Percentiles rank a stretch among this genome's conserved stretches.
Evolutionary conservation across 2,113 vertebrate species (phyloP).

Genomic region (Oophaga pumilio): DNA sequence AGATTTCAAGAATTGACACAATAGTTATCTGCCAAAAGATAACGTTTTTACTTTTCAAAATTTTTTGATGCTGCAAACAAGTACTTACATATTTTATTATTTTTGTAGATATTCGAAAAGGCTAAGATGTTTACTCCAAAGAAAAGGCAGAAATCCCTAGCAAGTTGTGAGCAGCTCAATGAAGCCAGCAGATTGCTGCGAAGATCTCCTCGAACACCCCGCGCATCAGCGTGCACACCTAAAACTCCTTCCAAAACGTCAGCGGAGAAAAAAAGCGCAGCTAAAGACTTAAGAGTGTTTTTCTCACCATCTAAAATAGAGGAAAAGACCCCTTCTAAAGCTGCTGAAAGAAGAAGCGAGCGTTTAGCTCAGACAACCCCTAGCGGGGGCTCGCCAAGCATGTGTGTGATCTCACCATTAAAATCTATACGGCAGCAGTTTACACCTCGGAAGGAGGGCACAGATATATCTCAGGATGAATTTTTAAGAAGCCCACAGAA

Average conservation of each 20-base stretch:
- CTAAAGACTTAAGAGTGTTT: conserved; percentile 59
- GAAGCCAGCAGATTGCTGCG: conserved; percentile 47
- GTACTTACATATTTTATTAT: neutral
- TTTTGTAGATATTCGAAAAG: conserved; percentile 60
- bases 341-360: conserved; percentile 57
- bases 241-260: conserved; percentile 56
- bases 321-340: conserved; percentile 66
- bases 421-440: conserved; percentile 58
- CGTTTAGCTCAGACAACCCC: conserved; percentile 58
- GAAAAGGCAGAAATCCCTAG: conserved; percentile 61
- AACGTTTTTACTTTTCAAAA: too few species aligned
- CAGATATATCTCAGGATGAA: neutral
- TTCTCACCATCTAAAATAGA: conserved; percentile 56
- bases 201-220: conserved; percentile 58
- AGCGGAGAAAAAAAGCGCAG: conserved; percentile 58
- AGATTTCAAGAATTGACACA: too few species aligned
- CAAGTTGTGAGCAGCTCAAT: conserved; percentile 45
- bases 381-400: conserved; percentile 65
- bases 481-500: conserved; percentile 44
- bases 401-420: conserved; percentile 66
- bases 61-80: too few species aligned
- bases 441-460: conserved; percentile 55
- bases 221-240: conserved; percentile 13
- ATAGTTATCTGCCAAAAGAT: too few species aligned
- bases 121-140: conserved; percentile 70